These are phyloP conservation scores for Psittacula cyanocephala DNA, from an alignment of 2,113 vertebrate species.

Conservation along the genomic window DNA sequence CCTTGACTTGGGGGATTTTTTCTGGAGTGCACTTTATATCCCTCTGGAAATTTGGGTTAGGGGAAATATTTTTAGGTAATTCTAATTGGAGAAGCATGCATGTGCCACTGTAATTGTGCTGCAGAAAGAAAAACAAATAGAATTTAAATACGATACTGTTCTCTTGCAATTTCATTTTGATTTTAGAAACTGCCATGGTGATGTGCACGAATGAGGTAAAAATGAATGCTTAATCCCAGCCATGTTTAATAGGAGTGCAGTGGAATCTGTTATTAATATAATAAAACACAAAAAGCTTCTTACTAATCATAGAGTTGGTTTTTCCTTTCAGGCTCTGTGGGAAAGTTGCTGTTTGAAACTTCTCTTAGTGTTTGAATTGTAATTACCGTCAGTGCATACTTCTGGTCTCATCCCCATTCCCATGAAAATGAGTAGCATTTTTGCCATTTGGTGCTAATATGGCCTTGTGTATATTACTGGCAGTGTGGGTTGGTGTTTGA, in stretches of 20 bases:
- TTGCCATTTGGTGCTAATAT: neutral
- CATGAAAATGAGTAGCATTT: neutral
- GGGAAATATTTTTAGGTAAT: neutral
- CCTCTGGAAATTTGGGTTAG: neutral
- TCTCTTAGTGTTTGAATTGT: slow-evolving; percentile 3
- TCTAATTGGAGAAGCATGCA: neutral
- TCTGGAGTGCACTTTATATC: neutral
- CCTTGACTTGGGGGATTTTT: neutral
- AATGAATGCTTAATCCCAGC: neutral
- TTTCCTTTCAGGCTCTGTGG: slow-evolving; percentile 43
- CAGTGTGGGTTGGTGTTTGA: neutral
- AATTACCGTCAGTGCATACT: slow-evolving; percentile 8
- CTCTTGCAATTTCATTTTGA: neutral
- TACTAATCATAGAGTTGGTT: slow-evolving; percentile 28
- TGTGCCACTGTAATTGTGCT: neutral
- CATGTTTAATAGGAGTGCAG: neutral
- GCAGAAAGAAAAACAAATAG: slow-evolving; percentile 26
- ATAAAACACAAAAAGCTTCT: slow-evolving; percentile 46
- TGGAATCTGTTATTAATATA: slow-evolving; percentile 52
- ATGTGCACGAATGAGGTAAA: neutral
- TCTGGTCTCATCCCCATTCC: neutral
- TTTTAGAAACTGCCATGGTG: neutral
- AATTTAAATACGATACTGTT: neutral
- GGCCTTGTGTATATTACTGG: neutral
- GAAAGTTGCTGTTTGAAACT: slow-evolving; percentile 52